Evolutionary conservation across 2,888 invertebrate genomes (phyloP).

Genomic region (Melipona beecheii): DNA sequence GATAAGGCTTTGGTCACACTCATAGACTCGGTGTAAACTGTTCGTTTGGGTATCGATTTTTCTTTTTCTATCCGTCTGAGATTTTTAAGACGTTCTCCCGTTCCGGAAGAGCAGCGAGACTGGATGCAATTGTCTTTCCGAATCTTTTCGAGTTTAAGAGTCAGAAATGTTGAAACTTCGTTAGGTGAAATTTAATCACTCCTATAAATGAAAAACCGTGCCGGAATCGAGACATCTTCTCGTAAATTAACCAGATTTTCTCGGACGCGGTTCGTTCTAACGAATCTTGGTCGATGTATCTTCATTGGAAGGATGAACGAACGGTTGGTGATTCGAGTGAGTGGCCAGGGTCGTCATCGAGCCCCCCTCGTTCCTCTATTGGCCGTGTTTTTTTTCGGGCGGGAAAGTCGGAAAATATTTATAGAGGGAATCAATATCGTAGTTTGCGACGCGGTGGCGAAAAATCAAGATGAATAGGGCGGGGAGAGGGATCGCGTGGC

Average conservation of each 20-base stretch:
- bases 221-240: background rate
- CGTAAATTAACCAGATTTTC: background rate
- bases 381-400: constrained; percentile 4
- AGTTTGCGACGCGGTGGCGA: constrained; percentile 45
- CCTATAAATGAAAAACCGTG: background rate
- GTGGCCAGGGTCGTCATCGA: background rate
- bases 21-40: too few species aligned
- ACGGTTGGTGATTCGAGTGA: constrained; percentile 18
- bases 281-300: constrained; percentile 32
- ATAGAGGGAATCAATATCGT: constrained; percentile 68
- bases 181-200: too few species aligned
- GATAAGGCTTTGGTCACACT: too few species aligned
- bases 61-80: too few species aligned
- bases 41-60: too few species aligned
- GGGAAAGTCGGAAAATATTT: constrained; percentile 54
- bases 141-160: too few species aligned
- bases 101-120: too few species aligned
- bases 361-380: background rate
- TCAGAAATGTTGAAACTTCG: too few species aligned
- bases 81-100: too few species aligned
- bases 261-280: background rate
- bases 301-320: constrained; percentile 46
- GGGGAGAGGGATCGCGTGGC: constrained; percentile 42
- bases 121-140: too few species aligned
- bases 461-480: constrained; percentile 71